phyloP scores from a whole-genome alignment of 1,140 invertebrate genomes.

The Cotesia glomerata region DNA sequence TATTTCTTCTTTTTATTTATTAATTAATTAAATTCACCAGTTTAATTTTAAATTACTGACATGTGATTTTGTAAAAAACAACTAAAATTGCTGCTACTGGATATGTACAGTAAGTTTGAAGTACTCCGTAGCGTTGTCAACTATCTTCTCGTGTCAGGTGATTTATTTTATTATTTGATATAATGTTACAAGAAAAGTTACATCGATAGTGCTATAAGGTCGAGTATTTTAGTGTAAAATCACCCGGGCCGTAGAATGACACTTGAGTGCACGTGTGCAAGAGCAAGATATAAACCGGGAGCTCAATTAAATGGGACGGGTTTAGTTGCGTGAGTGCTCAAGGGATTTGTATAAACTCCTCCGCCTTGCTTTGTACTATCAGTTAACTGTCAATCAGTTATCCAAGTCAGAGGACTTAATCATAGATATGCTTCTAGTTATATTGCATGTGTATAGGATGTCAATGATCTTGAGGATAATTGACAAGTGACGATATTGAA shows the following conservation, averaged over 20 bases:
- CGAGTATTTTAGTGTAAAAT: neutral
- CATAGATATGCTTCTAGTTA: too few species aligned
- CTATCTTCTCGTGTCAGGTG: slow-evolving; percentile 56
- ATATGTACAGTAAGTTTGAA: slow-evolving; percentile 52
- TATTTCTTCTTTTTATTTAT: too few species aligned
- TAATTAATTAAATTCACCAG: too few species aligned
- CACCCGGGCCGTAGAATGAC: too few species aligned
- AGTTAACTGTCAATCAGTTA: neutral
- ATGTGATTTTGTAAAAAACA: too few species aligned
- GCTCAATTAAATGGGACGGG: too few species aligned
- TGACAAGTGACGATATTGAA: neutral
- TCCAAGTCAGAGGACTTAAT: neutral
- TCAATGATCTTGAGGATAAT: slow-evolving; percentile 12
- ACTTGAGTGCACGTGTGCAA: too few species aligned
- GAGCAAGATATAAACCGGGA: too few species aligned
- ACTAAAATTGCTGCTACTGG: too few species aligned
- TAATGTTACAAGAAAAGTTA: neutral
- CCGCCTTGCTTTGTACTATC: neutral
- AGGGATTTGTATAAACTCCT: too few species aligned
- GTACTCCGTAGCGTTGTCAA: slow-evolving; percentile 49
- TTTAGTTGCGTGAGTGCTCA: too few species aligned
- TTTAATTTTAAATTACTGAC: too few species aligned
- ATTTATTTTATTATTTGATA: neutral
- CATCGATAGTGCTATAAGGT: neutral
- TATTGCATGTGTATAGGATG: neutral